A percentile compares a stretch with the other conserved stretches of the same genome.
phyloP scores from a whole-genome alignment of 2,888 invertebrate species.

The Polymixis lichenea region DNA sequence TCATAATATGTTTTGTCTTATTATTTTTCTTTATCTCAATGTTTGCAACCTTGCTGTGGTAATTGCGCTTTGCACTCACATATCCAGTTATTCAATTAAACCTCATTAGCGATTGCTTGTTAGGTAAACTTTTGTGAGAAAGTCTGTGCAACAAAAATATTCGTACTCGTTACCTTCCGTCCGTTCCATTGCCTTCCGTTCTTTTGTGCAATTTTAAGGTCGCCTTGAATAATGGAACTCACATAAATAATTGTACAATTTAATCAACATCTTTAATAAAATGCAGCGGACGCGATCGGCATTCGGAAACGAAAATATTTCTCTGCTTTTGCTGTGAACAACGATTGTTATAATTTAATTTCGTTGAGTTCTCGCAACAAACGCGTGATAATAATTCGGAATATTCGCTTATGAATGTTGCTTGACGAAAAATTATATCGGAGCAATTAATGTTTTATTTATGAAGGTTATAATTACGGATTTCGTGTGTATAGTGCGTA shows the following conservation, averaged over 20 bases:
- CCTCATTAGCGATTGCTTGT: slow-evolving; percentile 60
- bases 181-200: slow-evolving; percentile 53
- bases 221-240: slow-evolving; percentile 50
- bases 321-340: slow-evolving; percentile 15
- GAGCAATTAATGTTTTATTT: slow-evolving; percentile 22
- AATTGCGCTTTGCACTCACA: slow-evolving; percentile 40
- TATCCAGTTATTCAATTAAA: slow-evolving; percentile 58
- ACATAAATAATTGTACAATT: slow-evolving; percentile 55
- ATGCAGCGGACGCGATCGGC: slow-evolving; percentile 37
- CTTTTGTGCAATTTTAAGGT: slow-evolving; percentile 61
- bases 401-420: slow-evolving; percentile 14
- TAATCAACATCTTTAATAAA: slow-evolving; percentile 59
- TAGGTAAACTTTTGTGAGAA: slow-evolving; percentile 48
- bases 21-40: slow-evolving; percentile 16
- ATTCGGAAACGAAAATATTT: slow-evolving; percentile 39
- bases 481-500: slow-evolving; percentile 40
- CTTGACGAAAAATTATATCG: slow-evolving; percentile 3
- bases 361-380: slow-evolving; percentile 19
- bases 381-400: slow-evolving; percentile 24
- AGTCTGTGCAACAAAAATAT: slow-evolving; percentile 48
- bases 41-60: slow-evolving; percentile 43
- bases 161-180: slow-evolving; percentile 48
- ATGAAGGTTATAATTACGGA: slow-evolving; percentile 15
- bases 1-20: slow-evolving; percentile 8
- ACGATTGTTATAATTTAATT: slow-evolving; percentile 41